These are phyloP conservation scores for Sebastes miniatus DNA, from an alignment of 2,797 vertebrate genomes.

Conservation along the genomic window DNA sequence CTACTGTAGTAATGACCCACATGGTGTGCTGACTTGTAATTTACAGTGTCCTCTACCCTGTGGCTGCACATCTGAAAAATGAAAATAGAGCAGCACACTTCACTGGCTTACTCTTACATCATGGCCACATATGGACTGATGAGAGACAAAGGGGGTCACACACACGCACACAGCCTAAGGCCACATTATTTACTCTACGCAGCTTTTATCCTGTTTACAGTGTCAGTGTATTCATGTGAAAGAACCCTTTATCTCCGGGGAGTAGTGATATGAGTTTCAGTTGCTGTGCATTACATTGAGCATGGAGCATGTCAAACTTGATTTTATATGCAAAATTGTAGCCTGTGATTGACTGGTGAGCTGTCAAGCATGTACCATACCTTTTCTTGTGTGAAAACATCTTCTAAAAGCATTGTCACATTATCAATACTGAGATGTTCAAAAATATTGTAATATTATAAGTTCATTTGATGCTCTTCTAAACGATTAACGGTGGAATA, in stretches of 20 bases:
- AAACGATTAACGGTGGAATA: not conserved
- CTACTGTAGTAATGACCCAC: constrained; percentile 7
- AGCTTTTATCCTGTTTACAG: constrained; percentile 28
- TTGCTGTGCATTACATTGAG: not conserved
- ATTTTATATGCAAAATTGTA: not conserved
- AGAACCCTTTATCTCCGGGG: not conserved
- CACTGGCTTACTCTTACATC: constrained; percentile 27
- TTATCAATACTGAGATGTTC: not conserved
- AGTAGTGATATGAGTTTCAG: not conserved
- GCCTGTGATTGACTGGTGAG: not conserved
- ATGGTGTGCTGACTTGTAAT: not conserved
- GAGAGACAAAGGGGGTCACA: constrained; percentile 52
- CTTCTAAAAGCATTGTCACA: not conserved
- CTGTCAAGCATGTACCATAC: not conserved
- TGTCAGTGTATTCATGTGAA: constrained; percentile 16
- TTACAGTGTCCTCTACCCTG: constrained; percentile 25
- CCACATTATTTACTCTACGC: constrained; percentile 45
- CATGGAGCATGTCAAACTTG: not conserved
- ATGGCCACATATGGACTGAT: constrained; percentile 57
- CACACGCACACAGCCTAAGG: constrained; percentile 22
- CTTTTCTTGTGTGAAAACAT: not conserved
- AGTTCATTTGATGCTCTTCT: not conserved
- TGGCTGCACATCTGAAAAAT: constrained; percentile 35
- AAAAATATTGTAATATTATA: not conserved
- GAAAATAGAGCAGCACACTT: constrained; percentile 49